Evolutionary conservation across 1,140 invertebrate genomes (phyloP).

Genomic region (Drosophila melanica): DNA sequence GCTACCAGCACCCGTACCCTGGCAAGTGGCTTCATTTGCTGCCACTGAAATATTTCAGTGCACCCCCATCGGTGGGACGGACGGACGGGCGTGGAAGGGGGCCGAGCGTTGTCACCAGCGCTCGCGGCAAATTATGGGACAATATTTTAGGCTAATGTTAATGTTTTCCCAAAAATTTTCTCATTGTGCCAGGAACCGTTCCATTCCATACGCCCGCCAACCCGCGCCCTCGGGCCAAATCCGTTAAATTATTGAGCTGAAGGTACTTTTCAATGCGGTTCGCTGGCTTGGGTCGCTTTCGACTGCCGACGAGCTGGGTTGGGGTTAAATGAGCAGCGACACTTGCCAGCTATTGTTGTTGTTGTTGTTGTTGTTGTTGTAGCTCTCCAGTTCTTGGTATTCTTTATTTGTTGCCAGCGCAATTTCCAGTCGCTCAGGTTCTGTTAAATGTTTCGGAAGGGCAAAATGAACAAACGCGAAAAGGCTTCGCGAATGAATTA

Average conservation of each 20-base stretch:
- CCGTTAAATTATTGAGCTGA: slow-evolving; percentile 83
- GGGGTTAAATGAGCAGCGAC: slow-evolving; percentile 78
- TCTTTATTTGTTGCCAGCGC: slow-evolving; percentile 73
- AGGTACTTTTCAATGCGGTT: slow-evolving; percentile 82
- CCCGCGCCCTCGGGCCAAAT: slow-evolving; percentile 64
- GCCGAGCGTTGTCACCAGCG: slow-evolving; percentile 69
- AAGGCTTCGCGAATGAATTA: slow-evolving; percentile 67
- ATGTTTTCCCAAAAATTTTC: slow-evolving; percentile 83
- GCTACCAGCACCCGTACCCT: slow-evolving; percentile 7
- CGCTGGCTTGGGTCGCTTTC: slow-evolving; percentile 62
- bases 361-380: slow-evolving; percentile 29
- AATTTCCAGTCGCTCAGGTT: slow-evolving; percentile 72
- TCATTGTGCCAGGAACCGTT: slow-evolving; percentile 67
- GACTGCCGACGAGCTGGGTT: slow-evolving; percentile 25
- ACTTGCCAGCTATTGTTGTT: slow-evolving; percentile 56
- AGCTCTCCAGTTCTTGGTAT: slow-evolving; percentile 46
- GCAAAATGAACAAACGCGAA: slow-evolving; percentile 58
- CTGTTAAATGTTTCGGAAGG: slow-evolving; percentile 80
- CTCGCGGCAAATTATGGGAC: slow-evolving; percentile 83
- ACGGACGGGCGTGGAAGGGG: not conserved
- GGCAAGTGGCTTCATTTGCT: slow-evolving; percentile 81
- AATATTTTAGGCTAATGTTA: slow-evolving; percentile 84
- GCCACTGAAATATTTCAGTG: slow-evolving; percentile 69
- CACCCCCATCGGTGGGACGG: slow-evolving; percentile 43
- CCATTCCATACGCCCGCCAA: not conserved